A percentile compares a stretch with the other conserved stretches of the same genome.
Conservation (phyloP, 2,113 vertebrate genomes). For the Sinocyclocheilus anophthalmus region DNA sequence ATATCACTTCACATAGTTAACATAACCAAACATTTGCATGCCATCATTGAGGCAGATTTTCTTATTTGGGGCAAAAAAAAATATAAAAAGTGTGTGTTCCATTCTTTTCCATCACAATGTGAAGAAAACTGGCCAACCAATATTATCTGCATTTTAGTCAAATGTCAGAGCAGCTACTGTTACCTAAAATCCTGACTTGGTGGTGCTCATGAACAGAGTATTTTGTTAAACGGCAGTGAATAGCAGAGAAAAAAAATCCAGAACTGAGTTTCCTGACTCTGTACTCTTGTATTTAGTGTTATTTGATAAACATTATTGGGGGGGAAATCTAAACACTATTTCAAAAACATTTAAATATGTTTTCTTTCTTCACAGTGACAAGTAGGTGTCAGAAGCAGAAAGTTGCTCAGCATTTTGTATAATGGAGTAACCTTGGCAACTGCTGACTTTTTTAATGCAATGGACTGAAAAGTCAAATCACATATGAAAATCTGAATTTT, state of each 20-base stretch:
- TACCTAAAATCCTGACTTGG: slow-evolving; percentile 1
- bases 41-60: neutral
- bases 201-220: neutral
- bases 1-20: no score
- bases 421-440: no score
- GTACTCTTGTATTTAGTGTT: neutral
- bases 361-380: neutral
- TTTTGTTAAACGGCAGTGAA: neutral
- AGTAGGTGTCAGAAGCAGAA: neutral
- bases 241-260: neutral
- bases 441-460: neutral
- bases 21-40: neutral
- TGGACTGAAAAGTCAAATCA: neutral
- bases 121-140: neutral
- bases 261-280: neutral
- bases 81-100: no score
- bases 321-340: neutral
- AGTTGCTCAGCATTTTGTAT: neutral
- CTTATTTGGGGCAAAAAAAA: no score
- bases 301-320: neutral
- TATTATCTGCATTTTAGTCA: neutral
- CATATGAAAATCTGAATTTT: neutral
- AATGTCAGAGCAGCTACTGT: neutral
- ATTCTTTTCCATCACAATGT: neutral
- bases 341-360: neutral